Evolutionary conservation across 2,888 invertebrate species (phyloP).

Genomic region (Trypoxylon attenuatum): DNA sequence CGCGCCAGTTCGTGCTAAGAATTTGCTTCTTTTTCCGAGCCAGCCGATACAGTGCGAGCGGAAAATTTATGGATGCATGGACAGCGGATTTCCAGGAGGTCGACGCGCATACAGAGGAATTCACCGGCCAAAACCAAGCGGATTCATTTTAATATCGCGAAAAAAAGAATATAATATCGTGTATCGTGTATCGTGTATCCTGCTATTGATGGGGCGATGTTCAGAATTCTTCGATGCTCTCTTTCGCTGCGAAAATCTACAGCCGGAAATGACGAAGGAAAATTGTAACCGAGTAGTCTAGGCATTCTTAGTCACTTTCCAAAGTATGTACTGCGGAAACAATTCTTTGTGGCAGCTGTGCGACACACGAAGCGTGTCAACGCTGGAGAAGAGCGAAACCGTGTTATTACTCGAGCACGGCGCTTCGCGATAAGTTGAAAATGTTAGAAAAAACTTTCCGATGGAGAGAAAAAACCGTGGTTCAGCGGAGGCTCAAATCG

Average conservation of each 20-base stretch:
- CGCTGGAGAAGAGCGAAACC: background rate
- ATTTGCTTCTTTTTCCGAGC: background rate
- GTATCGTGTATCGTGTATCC: too few relatives aligned
- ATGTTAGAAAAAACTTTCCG: background rate
- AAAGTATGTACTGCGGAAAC: background rate
- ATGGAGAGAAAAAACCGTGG: background rate
- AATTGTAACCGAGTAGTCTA: background rate
- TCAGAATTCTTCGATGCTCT: too few relatives aligned
- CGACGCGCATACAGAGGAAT: too few relatives aligned
- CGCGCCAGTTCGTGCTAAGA: background rate
- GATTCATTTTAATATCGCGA: too few relatives aligned
- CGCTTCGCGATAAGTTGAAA: background rate
- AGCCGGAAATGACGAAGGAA: background rate
- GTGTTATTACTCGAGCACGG: background rate
- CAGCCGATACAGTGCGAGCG: too few relatives aligned
- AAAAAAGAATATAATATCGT: too few relatives aligned
- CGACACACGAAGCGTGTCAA: background rate
- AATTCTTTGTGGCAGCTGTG: background rate
- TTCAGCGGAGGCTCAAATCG: background rate
- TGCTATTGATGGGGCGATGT: too few relatives aligned
- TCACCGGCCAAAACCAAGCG: too few relatives aligned
- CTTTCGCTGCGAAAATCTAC: too few relatives aligned
- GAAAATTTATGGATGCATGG: too few relatives aligned
- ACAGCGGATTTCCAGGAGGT: too few relatives aligned
- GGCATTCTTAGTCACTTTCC: too few relatives aligned